These are phyloP conservation scores for Lampris incognitus DNA, from an alignment of 2,113 vertebrate species.

Conservation along the genomic window DNA sequence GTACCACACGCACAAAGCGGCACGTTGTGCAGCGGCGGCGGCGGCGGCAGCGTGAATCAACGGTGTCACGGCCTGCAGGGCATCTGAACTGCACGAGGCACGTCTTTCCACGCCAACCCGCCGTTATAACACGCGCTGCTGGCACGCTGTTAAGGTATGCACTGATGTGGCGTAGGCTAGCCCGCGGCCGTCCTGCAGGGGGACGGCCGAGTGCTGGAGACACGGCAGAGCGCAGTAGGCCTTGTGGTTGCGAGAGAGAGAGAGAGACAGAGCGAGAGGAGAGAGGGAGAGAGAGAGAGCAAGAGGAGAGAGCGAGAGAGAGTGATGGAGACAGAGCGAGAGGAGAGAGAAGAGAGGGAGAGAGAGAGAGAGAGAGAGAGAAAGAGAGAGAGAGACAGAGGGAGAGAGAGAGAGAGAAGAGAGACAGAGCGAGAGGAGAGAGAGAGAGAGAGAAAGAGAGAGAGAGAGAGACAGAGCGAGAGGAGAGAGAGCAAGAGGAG, in stretches of 20 bases:
- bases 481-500: too few relatives aligned
- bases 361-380: too few relatives aligned
- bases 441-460: too few relatives aligned
- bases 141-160: constrained; percentile 44
- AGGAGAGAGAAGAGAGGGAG: too few relatives aligned
- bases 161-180: constrained; percentile 49
- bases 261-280: constrained; percentile 58
- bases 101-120: constrained; percentile 57
- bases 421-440: too few relatives aligned
- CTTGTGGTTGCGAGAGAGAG: constrained; percentile 30
- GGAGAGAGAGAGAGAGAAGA: too few relatives aligned
- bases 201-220: constrained; percentile 57
- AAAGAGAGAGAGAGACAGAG: too few relatives aligned
- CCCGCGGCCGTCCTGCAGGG: constrained; percentile 59
- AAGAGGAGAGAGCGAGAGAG: too few relatives aligned
- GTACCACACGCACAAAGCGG: neutral
- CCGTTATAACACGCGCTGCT: too few relatives aligned
- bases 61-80: constrained; percentile 25
- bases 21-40: constrained; percentile 29
- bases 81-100: constrained; percentile 54
- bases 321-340: too few relatives aligned
- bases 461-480: too few relatives aligned
- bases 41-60: constrained; percentile 2
- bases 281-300: constrained; percentile 31
- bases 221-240: constrained; percentile 44